These are phyloP conservation scores for Alethe castanea DNA, from an alignment of 2,113 vertebrate genomes.

Conservation along the genomic window DNA sequence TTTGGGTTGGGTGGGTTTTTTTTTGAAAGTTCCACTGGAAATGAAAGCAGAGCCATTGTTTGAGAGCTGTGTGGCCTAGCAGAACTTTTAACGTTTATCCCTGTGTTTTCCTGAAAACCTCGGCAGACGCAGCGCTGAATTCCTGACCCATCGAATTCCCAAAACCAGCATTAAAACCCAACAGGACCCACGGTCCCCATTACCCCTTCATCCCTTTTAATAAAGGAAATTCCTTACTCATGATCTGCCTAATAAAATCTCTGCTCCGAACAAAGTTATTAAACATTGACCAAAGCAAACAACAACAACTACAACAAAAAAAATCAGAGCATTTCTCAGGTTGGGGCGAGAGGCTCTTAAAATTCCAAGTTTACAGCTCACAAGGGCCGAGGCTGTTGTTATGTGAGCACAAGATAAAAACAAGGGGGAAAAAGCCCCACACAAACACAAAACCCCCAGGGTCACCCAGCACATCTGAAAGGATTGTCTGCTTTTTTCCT, in stretches of 20 bases:
- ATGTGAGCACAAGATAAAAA: not conserved
- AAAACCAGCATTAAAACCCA: not conserved
- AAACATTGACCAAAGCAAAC: not conserved
- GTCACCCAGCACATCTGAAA: not conserved
- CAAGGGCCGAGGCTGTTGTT: not conserved
- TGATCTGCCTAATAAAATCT: constrained; percentile 7
- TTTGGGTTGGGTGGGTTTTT: not conserved
- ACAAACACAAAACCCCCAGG: not conserved
- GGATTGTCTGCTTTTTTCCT: not conserved
- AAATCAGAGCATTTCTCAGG: not conserved
- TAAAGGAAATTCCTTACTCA: constrained; percentile 59
- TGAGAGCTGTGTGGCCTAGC: not conserved
- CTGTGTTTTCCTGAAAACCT: not conserved
- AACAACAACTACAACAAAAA: not conserved
- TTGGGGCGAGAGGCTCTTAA: not conserved
- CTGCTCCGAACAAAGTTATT: constrained; percentile 39
- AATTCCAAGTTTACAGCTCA: not conserved
- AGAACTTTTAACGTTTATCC: constrained; percentile 11
- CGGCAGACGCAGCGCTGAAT: not conserved
- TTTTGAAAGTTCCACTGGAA: not conserved
- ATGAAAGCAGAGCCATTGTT: constrained; percentile 31
- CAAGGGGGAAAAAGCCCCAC: not conserved
- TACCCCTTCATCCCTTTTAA: not conserved
- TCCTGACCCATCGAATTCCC: not conserved
- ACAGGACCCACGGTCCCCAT: not conserved